These are phyloP conservation scores for Venusia cambrica DNA, from an alignment of 2,888 invertebrate genomes.

Conservation along the genomic window DNA sequence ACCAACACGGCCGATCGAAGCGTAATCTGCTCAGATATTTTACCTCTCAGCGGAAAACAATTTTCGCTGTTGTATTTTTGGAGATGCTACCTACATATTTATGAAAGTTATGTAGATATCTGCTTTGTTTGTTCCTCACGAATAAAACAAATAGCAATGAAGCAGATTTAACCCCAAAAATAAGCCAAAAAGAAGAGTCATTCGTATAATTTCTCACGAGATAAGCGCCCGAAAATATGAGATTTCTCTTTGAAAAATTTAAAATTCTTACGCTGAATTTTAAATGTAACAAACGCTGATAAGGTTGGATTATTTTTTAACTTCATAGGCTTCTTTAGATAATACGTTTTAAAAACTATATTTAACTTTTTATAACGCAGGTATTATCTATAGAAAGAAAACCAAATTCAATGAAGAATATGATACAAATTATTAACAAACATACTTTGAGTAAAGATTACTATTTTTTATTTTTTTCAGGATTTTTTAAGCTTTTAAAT, in stretches of 20 bases:
- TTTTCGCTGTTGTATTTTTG: slow-evolving; percentile 60
- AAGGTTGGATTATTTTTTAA: slow-evolving; percentile 18
- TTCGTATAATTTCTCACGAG: slow-evolving; percentile 36
- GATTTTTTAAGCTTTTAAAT: too few relatives aligned
- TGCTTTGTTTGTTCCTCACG: slow-evolving; percentile 10
- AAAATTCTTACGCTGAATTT: slow-evolving; percentile 19
- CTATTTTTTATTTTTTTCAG: too few relatives aligned
- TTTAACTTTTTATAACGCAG: too few relatives aligned
- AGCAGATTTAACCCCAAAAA: slow-evolving; percentile 8
- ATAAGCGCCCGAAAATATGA: slow-evolving; percentile 33
- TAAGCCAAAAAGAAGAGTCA: too few relatives aligned
- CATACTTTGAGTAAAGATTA: too few relatives aligned
- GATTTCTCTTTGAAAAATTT: slow-evolving; percentile 24
- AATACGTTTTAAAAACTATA: too few relatives aligned
- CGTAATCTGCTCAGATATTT: slow-evolving; percentile 61
- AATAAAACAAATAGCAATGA: slow-evolving; percentile 1
- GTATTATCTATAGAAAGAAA: too few relatives aligned
- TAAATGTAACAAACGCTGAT: slow-evolving; percentile 19
- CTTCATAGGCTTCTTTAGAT: too few relatives aligned
- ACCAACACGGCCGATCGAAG: slow-evolving; percentile 40
- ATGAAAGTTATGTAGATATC: slow-evolving; percentile 11
- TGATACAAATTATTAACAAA: too few relatives aligned
- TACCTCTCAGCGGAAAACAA: slow-evolving; percentile 57
- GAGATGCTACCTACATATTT: slow-evolving; percentile 28
- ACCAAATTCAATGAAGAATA: too few relatives aligned